These are phyloP conservation scores for Enoplosus armatus DNA, from an alignment of 2,797 vertebrate genomes.

Conservation along the genomic window DNA sequence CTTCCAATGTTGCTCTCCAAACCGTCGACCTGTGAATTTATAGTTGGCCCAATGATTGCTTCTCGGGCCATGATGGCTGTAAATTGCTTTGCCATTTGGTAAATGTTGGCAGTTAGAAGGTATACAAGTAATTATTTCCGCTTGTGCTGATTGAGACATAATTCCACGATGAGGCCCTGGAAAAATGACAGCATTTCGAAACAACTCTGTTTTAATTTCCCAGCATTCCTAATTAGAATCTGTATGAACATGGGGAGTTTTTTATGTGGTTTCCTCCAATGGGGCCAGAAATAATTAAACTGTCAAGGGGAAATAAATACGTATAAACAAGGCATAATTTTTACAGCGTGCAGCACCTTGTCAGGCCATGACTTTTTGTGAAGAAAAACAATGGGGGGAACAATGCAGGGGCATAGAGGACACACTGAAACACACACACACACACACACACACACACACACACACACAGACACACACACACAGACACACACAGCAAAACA, in stretches of 20 bases:
- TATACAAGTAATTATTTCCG: constrained; percentile 89
- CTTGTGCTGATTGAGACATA: constrained; percentile 89
- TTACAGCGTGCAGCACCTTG: constrained; percentile 81
- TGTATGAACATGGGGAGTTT: constrained; percentile 77
- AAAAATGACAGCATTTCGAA: constrained; percentile 88
- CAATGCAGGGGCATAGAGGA: constrained; percentile 80
- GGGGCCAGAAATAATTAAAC: constrained; percentile 88
- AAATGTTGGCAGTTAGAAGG: constrained; percentile 88
- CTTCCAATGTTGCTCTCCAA: constrained; percentile 78
- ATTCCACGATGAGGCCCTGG: constrained; percentile 81
- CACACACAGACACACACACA: not conserved
- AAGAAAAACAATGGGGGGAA: constrained; percentile 81
- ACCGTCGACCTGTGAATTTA: constrained; percentile 87
- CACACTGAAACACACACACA: constrained; percentile 45
- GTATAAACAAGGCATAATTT: constrained; percentile 86
- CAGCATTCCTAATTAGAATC: constrained; percentile 86
- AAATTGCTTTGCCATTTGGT: constrained; percentile 90
- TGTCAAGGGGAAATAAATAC: constrained; percentile 86
- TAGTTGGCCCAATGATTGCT: constrained; percentile 88
- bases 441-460: constrained; percentile 9
- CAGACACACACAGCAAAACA: constrained; percentile 11
- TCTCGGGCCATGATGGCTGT: constrained; percentile 85
- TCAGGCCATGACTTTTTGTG: constrained; percentile 81
- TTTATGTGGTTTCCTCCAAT: constrained; percentile 84
- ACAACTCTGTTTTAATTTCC: constrained; percentile 88